Base-by-base conservation (phyloP, 2,888 invertebrate genomes). In the Crematogaster levior region DNA sequence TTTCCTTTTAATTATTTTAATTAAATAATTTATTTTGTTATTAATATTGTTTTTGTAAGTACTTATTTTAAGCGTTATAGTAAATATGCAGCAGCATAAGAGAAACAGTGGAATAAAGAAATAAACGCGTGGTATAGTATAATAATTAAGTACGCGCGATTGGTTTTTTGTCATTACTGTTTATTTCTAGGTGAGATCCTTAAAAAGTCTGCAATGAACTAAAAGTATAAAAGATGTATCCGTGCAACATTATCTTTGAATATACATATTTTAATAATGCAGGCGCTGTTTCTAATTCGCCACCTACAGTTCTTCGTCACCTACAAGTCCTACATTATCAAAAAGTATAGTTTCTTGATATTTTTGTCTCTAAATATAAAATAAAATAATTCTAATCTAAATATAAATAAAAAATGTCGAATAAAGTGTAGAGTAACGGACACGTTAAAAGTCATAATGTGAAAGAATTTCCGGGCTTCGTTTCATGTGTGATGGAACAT, bases 321-420 rank as follows among this genome's bases (percentile, higher is more conserved):
- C 18, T n/a, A 48, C n/a, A 48, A 18, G 51, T 3, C 3, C 53
- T 48, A 6, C 18, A n/a, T 43, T 27, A 24, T 18, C 0, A 46
- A 40, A 37, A 72, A 40, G 18, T 18, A 51, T 18, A 56, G 30
- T 27, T 58, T n/a, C 0, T 10, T 10, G 9, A 37, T 18, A 60
- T 40, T 73, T 43, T 24, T 12, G 10, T 18, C 6, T n/a, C 1
- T 10, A 48, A n/a, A n/a, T n/a, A n/a, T n/a, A n/a, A n/a, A n/a
- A n/a, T n/a, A n/a, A n/a, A n/a, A n/a, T n/a, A n/a, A n/a, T n/a
- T n/a, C n/a, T n/a, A n/a, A n/a, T n/a, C n/a, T n/a, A n/a, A n/a
- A n/a, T n/a, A n/a, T n/a, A n/a, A n/a, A n/a, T 15, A 65, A 65
- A 65, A 51, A 51, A 51, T 65, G n/a, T 51, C 30, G 1, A 34